These are phyloP conservation scores for Steatornis caripensis DNA, from an alignment of 2,113 vertebrate species.

Conservation along the genomic window DNA sequence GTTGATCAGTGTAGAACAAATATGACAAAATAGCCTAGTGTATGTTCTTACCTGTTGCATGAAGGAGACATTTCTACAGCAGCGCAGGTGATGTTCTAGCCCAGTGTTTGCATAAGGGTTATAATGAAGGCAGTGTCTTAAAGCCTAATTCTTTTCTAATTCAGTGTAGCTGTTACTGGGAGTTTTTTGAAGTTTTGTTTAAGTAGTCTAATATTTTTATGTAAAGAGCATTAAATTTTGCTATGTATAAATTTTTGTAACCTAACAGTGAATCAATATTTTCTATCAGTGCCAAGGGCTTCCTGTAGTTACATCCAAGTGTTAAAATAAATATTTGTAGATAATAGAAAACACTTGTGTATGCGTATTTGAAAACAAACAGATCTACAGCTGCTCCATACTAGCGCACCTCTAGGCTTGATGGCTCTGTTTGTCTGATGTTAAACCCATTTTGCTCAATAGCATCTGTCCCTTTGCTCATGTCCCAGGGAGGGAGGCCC, in stretches of 20 bases:
- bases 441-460: neutral
- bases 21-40: conserved; percentile 81
- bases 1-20: conserved; percentile 75
- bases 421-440: too few species aligned
- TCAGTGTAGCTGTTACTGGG: conserved; percentile 78
- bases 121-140: conserved; percentile 84
- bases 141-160: conserved; percentile 83
- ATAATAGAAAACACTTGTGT: conserved; percentile 78
- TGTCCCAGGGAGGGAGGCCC: neutral
- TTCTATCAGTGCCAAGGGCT: conserved; percentile 90
- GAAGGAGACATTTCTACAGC: conserved; percentile 84
- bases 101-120: conserved; percentile 81
- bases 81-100: conserved; percentile 89
- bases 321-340: conserved; percentile 85
- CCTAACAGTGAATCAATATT: conserved; percentile 91
- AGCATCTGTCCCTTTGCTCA: neutral
- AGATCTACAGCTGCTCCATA: conserved; percentile 33
- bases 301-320: conserved; percentile 86
- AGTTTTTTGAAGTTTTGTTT: conserved; percentile 81
- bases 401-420: neutral
- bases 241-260: conserved; percentile 99
- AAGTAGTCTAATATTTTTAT: conserved; percentile 88
- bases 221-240: conserved; percentile 94
- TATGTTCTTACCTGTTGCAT: conserved; percentile 87
- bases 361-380: conserved; percentile 75